phyloP scores from a whole-genome alignment of 2,888 invertebrate genomes.

The Apotomis turbidana region DNA sequence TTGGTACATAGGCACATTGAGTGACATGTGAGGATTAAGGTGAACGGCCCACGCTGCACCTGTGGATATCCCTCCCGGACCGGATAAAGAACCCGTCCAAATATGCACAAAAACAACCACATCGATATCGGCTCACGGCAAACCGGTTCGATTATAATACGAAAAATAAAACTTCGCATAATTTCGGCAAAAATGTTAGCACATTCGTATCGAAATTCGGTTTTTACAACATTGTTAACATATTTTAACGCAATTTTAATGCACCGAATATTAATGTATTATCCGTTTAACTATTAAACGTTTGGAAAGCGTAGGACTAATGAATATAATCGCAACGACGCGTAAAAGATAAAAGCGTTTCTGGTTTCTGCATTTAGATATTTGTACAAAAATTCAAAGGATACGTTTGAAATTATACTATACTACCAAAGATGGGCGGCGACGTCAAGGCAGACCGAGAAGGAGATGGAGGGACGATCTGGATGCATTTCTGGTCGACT shows the following conservation, averaged over 20 bases:
- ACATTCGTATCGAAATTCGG: constrained; percentile 2
- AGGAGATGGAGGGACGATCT: too few relatives aligned
- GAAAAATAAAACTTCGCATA: constrained; percentile 6
- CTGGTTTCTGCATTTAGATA: constrained; percentile 4
- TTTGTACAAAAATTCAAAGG: neutral
- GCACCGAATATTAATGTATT: constrained; percentile 17
- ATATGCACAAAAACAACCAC: constrained; percentile 67
- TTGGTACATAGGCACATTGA: neutral
- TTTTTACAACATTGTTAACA: constrained; percentile 19
- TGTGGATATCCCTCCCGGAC: constrained; percentile 55
- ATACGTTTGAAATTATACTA: neutral
- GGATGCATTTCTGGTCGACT: too few relatives aligned
- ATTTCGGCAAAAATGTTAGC: constrained; percentile 23
- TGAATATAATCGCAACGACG: constrained; percentile 12
- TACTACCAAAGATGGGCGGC: too few relatives aligned
- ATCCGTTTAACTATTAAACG: constrained; percentile 10
- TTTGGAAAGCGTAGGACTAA: constrained; percentile 22
- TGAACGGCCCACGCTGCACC: constrained; percentile 75
- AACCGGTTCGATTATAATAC: constrained; percentile 24
- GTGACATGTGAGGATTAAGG: constrained; percentile 50
- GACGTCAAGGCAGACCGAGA: too few relatives aligned
- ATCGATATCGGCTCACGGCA: constrained; percentile 55
- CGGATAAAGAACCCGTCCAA: constrained; percentile 59
- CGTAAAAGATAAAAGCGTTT: constrained; percentile 26
- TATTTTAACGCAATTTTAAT: constrained; percentile 7